Base-by-base conservation (phyloP, 2,797 vertebrate species). In the Enteromius treurensis region DNA sequence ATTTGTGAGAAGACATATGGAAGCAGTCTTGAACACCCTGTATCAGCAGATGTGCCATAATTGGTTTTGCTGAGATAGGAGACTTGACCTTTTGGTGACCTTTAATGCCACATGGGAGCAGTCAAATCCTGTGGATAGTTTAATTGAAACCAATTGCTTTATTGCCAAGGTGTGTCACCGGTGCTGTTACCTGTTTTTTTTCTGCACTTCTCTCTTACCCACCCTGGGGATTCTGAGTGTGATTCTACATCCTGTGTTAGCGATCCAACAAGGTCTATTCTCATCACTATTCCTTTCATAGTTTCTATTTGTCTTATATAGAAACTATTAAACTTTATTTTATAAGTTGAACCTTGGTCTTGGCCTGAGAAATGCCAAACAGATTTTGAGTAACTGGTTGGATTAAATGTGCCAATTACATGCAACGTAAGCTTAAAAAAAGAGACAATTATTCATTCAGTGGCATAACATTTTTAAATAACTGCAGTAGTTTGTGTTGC, bases 131-230 rank as follows among this genome's bases (percentile, higher is more conserved):
- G 3, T 21, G 47, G 23, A 19, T 65, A 34, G 26, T 78, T 78
- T 83, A 47, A 70, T 83, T 45, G 37, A 78, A 83, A 68, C 13
- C 2, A 58, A 83, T 29, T 42, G 55, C 21, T 7, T 42, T 70
- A 70, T 60, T 47, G 26, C 26, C 1, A 51, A 49, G 15, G 53
- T 78, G 29, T 64, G 74, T 71, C 65, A 62, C 37, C 40, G 21
- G 13, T 60, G 40, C 51, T 81, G 37, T 5, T 8, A 73, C 32
- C 37, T 49, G 19, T 62, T 37, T 34, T 79, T 40, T 23, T n/a
- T 55, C 49, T 15, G 8, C 34, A 29, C 49, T 15, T 64, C 29
- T 49, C 14, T 51, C 15, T 71, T 45, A 65, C 32, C 37, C 37
- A 37, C 37, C 37, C 37, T 19, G 42, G 11, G 4, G 23, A 29